Base-by-base conservation (phyloP, 2,888 invertebrate genomes). In the Augochlorella aurata region DNA sequence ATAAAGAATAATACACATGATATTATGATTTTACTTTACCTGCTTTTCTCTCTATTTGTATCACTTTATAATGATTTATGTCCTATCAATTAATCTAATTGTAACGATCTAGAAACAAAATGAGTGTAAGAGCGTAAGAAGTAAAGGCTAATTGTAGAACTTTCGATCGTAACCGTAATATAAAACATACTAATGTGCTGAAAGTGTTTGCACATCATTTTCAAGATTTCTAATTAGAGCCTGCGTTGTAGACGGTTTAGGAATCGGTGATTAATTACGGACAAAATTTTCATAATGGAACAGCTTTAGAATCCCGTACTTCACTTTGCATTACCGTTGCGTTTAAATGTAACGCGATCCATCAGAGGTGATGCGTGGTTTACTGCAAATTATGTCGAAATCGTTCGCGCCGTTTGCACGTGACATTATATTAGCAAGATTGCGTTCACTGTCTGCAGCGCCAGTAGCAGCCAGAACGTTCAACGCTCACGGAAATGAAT, bases 351-450 rank as follows among this genome's bases (percentile, higher is more conserved):
- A n/a, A 68, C 14, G 14, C 18, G 29, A 65, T 65, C 65, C n/a
- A 58, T 75, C 75, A 49, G 47, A 16, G 38, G 12, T 21, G 75
- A 69, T 18, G 70, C 69, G 58, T 9, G 47, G 58, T 75, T 75
- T 21, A 8, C 69, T 58, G 47, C 38, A 45, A 54, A 45, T n/a
- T 47, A 47, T 4, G 49, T 24, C 67, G 47, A 67, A 70, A 70
- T 70, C 14, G 38, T 70, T 70, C 47, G 38, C 47, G n/a, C 45
- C 54, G 58, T 29, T 68, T 45, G 69, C 69, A 21, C 74, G 69
- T 68, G 74, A 58, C 47, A 18, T 18, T n/a, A 7, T 70, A 7
- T 70, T 70, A n/a, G 38, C 38, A 1, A 49, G n/a, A 58, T 49
- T n/a, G 68, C 29, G 45, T 54, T 38, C 14, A 52, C 21, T 12